Conservation (phyloP, 1,140 invertebrate genomes). For the Trypoxylus dichotomus region DNA sequence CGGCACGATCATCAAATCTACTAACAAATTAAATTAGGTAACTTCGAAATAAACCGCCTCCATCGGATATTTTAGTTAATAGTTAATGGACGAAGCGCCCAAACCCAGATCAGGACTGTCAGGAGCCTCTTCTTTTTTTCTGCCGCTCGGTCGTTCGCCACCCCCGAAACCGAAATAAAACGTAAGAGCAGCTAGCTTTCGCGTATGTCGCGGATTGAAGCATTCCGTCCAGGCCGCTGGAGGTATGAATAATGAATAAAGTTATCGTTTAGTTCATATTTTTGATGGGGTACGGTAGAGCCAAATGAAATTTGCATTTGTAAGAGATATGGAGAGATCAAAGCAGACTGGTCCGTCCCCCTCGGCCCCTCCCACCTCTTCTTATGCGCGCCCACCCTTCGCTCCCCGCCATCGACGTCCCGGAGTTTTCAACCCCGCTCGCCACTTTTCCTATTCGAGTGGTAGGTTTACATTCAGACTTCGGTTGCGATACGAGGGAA, state of each 20-base stretch:
- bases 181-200: background rate
- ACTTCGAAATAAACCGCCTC: background rate
- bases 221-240: constrained; percentile 38
- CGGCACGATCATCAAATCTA: no score
- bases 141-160: background rate
- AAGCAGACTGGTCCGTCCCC: constrained; percentile 44
- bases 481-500: background rate
- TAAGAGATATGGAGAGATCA: constrained; percentile 55
- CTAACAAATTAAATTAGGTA: no score
- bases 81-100: background rate
- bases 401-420: background rate
- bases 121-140: background rate
- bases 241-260: constrained; percentile 56
- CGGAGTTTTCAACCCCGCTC: constrained; percentile 18
- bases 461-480: background rate
- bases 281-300: constrained; percentile 53
- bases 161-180: background rate
- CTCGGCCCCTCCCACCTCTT: constrained; percentile 30
- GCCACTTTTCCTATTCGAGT: background rate
- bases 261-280: constrained; percentile 57
- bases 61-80: background rate
- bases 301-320: constrained; percentile 56
- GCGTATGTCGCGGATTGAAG: constrained; percentile 15
- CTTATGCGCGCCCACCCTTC: constrained; percentile 21
- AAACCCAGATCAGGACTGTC: background rate